Evolutionary conservation across 2,797 vertebrate species (phyloP), one percentile per base, ranked within the genome.

Genomic region (Sphaeramia orbicularis): DNA sequence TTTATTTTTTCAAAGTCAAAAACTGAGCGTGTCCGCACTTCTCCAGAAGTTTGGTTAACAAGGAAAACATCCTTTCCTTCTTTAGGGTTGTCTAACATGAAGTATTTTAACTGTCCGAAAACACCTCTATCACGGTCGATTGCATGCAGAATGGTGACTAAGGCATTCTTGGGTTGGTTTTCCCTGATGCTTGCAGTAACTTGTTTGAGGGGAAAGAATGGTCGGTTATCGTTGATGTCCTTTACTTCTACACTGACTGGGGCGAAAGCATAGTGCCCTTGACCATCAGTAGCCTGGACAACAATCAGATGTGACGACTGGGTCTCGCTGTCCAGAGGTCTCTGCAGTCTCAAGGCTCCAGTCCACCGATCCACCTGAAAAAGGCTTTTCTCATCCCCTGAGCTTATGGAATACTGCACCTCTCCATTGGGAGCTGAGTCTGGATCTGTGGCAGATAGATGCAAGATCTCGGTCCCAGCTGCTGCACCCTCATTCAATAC

Each of bases 1-100:
- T 95, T 95, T 3, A 94, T 89, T 61, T 95, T 96, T 79, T 99
- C 98, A 0, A 96, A 99, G 91, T 99, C 98, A 42, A 99, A 97
- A 9, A 92, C 68, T 10, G 85, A 79, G 85, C 63, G 94, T 87
- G 24, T 94, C 75, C 42, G 96, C 89, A 99, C 81, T 84, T 97
- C 96, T 9, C 98, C 98, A 0, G 97, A 95, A 15, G 92, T 95
- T 77, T 94, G 89, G 79, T 99, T 97, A 51, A 99, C 60, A 0
- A 93, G n/a, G 21, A 99, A 99, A 43, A 88, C 84, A 0, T 96
- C 95, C 68, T 69, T 86, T 47, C 92, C 94, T 0, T 93, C 92
- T 4, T 88, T 71, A 1, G 93, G 89, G 40, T 77, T 85, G 58
- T 96, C 96, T 60, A 96, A 54, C 59, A 99, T 92, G 24, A 84